Conservation (phyloP, 2,888 invertebrate species). For the Tolmerus cingulatus region DNA sequence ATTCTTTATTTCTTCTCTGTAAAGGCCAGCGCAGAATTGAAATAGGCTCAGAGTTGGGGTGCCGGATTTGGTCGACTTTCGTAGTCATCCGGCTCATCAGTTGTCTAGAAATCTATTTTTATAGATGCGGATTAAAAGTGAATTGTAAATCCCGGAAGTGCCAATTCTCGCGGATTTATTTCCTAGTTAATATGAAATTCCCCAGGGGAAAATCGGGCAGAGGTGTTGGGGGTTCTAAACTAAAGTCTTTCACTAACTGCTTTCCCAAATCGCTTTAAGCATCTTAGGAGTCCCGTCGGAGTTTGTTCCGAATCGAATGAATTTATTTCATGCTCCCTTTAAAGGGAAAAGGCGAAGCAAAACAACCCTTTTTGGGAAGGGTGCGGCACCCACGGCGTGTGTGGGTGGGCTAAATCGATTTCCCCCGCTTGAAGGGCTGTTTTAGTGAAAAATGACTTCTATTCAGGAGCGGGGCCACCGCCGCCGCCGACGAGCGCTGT, state of each 20-base stretch:
- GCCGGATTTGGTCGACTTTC: neutral
- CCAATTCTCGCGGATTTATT: neutral
- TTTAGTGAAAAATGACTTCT: slow-evolving; percentile 1
- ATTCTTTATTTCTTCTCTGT: neutral
- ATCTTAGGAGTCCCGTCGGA: neutral
- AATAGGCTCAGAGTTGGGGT: neutral
- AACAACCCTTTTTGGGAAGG: neutral
- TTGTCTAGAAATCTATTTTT: neutral
- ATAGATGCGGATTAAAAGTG: neutral
- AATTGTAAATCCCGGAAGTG: neutral
- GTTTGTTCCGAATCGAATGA: neutral
- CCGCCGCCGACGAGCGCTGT: neutral
- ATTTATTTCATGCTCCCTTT: neutral
- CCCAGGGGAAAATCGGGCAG: neutral
- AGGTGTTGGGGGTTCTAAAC: neutral
- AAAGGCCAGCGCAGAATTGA: neutral
- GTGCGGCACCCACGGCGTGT: neutral
- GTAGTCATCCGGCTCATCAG: neutral
- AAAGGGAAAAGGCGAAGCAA: neutral
- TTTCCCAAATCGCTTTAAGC: neutral
- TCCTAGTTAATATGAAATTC: neutral
- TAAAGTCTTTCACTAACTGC: neutral
- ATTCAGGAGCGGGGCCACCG: neutral
- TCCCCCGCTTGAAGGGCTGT: neutral
- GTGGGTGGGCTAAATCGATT: neutral